These are phyloP conservation scores for Trissolcus brochymenae DNA, from an alignment of 2,888 invertebrate species.

Conservation along the genomic window DNA sequence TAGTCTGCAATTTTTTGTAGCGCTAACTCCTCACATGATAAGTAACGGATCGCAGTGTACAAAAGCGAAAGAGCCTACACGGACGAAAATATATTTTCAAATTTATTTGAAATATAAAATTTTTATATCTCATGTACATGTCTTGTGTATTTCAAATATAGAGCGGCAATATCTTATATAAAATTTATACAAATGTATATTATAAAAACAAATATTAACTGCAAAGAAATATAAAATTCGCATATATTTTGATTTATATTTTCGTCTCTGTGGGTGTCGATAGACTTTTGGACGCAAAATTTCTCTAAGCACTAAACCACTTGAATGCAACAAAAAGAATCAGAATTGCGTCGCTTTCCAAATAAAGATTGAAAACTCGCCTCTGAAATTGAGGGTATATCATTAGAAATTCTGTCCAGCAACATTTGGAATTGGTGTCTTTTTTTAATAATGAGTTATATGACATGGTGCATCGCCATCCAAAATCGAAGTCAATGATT, in stretches of 20 bases:
- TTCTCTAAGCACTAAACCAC: not conserved
- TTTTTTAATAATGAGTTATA: not conserved
- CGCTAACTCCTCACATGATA: not conserved
- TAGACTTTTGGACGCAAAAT: not conserved
- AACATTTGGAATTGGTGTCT: not conserved
- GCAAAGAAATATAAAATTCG: too few relatives aligned
- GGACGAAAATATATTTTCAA: too few relatives aligned
- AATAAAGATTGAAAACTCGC: not conserved
- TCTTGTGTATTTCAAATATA: too few relatives aligned
- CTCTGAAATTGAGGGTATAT: constrained; percentile 1
- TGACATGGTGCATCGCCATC: too few relatives aligned
- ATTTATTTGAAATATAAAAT: too few relatives aligned
- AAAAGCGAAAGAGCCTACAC: not conserved
- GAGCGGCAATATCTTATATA: too few relatives aligned
- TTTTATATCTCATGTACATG: not conserved
- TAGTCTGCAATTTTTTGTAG: too few relatives aligned
- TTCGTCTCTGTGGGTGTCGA: too few relatives aligned
- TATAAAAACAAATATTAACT: too few relatives aligned
- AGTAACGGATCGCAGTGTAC: not conserved
- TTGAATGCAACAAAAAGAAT: constrained; percentile 5
- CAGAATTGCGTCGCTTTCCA: constrained; percentile 11
- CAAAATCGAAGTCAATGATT: not conserved
- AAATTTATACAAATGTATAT: too few relatives aligned
- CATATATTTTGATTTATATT: too few relatives aligned
- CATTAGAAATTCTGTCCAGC: constrained; percentile 6